phyloP scores from a whole-genome alignment of 2,797 vertebrate species.

The Parotocinclus haroldoi region DNA sequence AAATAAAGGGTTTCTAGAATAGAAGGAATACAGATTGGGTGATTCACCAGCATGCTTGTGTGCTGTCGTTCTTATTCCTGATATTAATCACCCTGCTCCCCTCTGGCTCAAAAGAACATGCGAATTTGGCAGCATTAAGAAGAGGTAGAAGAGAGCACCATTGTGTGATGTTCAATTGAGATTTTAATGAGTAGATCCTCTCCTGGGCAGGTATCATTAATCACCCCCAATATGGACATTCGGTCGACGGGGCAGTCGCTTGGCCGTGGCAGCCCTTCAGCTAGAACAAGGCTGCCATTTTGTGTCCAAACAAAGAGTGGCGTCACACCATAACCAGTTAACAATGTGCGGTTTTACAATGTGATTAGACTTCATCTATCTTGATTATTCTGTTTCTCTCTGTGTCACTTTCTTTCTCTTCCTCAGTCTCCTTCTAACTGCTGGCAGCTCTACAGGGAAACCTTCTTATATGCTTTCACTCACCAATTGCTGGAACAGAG shows the following conservation, averaged over 20 bases:
- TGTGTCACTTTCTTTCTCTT: conserved; percentile 7
- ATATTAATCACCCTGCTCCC: conserved; percentile 33
- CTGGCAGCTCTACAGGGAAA: conserved; percentile 13
- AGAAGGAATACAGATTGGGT: conserved; percentile 14
- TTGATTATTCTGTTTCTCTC: conserved; percentile 42
- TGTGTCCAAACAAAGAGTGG: conserved; percentile 58
- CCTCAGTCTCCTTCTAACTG: conserved; percentile 53
- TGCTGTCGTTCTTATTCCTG: conserved; percentile 16
- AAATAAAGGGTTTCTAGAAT: conserved; percentile 22
- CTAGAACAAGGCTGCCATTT: conserved; percentile 62
- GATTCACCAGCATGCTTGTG: conserved; percentile 6
- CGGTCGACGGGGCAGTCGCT: conserved; percentile 38
- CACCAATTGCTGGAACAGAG: conserved; percentile 15
- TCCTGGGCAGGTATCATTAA: conserved; percentile 64
- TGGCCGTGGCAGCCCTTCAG: conserved; percentile 63
- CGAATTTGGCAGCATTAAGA: conserved; percentile 20
- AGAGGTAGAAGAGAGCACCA: conserved; percentile 37
- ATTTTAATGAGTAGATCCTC: conserved; percentile 61
- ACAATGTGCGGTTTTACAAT: conserved; percentile 32
- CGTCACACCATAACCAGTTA: conserved; percentile 60
- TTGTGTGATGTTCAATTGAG: conserved; percentile 53
- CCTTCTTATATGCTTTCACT: conserved; percentile 49
- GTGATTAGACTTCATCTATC: conserved; percentile 42
- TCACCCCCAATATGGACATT: conserved; percentile 63
- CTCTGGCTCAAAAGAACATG: conserved; percentile 25